Conservation (phyloP, 2,888 invertebrate species). For the Hypselothyrea guttata region DNA sequence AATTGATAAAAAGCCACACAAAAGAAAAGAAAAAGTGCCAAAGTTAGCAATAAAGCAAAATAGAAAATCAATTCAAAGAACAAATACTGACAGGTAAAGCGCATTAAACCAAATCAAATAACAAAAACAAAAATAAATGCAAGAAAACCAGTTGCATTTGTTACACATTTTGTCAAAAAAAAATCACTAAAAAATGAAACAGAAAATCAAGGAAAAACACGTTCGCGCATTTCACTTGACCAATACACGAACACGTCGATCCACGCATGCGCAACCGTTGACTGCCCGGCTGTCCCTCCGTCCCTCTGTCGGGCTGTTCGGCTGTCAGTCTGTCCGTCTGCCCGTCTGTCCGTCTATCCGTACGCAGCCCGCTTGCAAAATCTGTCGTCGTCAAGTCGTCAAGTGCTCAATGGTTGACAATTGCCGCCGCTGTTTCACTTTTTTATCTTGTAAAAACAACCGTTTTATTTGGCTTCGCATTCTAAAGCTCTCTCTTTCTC, state of each 20-base stretch:
- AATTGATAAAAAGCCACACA: no score
- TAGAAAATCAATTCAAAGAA: conserved; percentile 21
- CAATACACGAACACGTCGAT: conserved; percentile 17
- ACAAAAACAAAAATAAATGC: conserved; percentile 37
- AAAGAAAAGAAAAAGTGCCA: conserved; percentile 66
- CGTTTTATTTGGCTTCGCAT: conserved; percentile 33
- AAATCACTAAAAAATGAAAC: conserved; percentile 4
- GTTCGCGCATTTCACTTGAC: conserved; percentile 73
- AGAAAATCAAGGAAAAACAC: conserved; percentile 41
- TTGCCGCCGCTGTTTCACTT: conserved; percentile 60
- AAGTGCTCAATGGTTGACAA: conserved; percentile 18
- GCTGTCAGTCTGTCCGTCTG: neutral
- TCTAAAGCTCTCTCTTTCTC: conserved; percentile 33
- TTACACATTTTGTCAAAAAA: conserved; percentile 64
- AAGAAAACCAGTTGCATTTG: conserved; percentile 65
- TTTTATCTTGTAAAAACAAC: conserved; percentile 43
- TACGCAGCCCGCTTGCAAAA: conserved; percentile 18
- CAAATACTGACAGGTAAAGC: conserved; percentile 40
- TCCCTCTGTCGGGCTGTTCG: conserved; percentile 4
- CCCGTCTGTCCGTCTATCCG: neutral
- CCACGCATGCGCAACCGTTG: conserved; percentile 63
- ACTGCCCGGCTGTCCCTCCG: neutral
- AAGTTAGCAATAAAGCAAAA: conserved; percentile 10
- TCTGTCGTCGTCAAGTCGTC: conserved; percentile 7
- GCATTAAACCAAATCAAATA: conserved; percentile 13